phyloP scores from a whole-genome alignment of 2,888 invertebrate species.

The Andrena trimmerana region DNA sequence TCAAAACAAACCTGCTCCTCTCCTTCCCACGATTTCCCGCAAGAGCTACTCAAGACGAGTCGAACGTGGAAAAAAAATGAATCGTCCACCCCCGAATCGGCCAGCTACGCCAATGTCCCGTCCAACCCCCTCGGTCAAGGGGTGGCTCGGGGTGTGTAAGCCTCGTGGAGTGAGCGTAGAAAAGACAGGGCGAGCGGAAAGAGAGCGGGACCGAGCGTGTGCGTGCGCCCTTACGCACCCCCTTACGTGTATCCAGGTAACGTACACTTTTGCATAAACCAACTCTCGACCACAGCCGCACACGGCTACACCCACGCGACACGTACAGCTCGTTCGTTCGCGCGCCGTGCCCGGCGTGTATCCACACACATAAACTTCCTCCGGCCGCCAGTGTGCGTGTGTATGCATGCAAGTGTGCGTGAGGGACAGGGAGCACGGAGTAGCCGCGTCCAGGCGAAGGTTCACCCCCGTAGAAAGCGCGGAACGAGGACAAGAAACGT shows the following conservation, averaged over 20 bases:
- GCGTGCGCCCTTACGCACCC: conserved; percentile 57
- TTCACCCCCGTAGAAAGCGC: conserved; percentile 52
- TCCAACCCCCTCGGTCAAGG: conserved; percentile 77
- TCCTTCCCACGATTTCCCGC: not conserved
- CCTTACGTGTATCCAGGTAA: conserved; percentile 61
- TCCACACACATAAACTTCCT: conserved; percentile 46
- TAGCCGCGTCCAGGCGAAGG: conserved; percentile 71
- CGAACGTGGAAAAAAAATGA: conserved; percentile 14
- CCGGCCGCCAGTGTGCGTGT: conserved; percentile 12
- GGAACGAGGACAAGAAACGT: conserved; percentile 37
- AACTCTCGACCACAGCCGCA: conserved; percentile 32
- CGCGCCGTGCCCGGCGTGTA: conserved; percentile 7
- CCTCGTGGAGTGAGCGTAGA: conserved; percentile 60
- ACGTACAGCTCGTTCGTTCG: conserved; percentile 16
- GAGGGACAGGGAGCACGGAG: conserved; percentile 44
- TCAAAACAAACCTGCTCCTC: not conserved
- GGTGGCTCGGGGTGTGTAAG: conserved; percentile 70
- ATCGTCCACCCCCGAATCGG: conserved; percentile 15
- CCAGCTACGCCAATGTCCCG: conserved; percentile 76
- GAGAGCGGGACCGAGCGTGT: conserved; percentile 51
- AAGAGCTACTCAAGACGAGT: not conserved
- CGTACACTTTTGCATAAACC: conserved; percentile 69
- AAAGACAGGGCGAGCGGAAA: conserved; percentile 58
- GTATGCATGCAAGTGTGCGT: conserved; percentile 15
- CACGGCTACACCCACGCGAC: conserved; percentile 1